Evolutionary conservation across 2,113 vertebrate genomes (phyloP).

Genomic region (Ginglymostoma cirratum): DNA sequence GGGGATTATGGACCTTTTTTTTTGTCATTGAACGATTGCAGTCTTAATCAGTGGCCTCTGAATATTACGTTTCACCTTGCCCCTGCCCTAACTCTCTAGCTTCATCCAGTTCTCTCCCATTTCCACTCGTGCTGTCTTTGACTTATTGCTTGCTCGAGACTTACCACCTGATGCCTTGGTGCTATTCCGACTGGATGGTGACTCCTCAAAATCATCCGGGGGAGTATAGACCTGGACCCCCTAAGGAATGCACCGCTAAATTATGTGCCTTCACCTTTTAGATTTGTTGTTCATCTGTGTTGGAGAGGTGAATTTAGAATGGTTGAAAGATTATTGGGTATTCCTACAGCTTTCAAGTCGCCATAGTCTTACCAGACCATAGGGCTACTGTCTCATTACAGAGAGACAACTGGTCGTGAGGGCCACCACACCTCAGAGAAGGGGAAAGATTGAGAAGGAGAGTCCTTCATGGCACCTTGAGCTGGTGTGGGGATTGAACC

Average conservation of each 20-base stretch:
- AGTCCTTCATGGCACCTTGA: too few relatives aligned
- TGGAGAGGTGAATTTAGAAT: background rate
- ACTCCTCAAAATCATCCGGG: background rate
- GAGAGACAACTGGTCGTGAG: too few relatives aligned
- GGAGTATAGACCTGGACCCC: background rate
- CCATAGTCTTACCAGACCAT: too few relatives aligned
- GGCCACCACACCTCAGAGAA: too few relatives aligned
- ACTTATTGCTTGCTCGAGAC: background rate
- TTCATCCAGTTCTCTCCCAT: background rate
- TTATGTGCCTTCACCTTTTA: background rate
- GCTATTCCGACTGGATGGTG: background rate
- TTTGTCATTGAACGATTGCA: background rate
- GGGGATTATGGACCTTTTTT: background rate
- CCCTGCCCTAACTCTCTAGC: background rate
- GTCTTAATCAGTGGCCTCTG: background rate
- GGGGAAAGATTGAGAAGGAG: too few relatives aligned
- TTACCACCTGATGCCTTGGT: background rate
- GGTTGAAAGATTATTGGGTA: background rate
- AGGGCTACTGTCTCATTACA: too few relatives aligned
- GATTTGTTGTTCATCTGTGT: background rate
- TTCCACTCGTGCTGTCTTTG: background rate
- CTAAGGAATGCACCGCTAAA: background rate
- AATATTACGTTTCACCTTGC: background rate
- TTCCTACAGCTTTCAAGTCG: background rate
- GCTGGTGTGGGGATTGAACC: too few relatives aligned